Base-by-base conservation (phyloP, 2,888 invertebrate species). In the Heliconius ismenius region DNA sequence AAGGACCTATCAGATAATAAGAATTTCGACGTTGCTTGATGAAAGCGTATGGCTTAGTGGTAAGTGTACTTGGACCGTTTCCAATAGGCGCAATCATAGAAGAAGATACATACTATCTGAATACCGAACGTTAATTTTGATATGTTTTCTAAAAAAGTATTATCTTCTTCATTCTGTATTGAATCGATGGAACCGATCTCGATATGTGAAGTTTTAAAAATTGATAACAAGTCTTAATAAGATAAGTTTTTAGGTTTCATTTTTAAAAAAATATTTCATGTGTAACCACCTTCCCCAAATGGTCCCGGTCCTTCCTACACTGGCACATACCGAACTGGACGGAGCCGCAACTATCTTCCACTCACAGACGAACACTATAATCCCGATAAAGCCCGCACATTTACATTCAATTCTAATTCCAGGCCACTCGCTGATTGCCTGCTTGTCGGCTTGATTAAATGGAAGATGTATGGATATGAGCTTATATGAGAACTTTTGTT, bases 371-470 rank as follows among this genome's bases (percentile, higher is more conserved):
- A 91, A 91, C 92, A 94, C 94, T 94, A 94, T 94, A 94, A 94
- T 94, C 94, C 94, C 92, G 94, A 94, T 94, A 94, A 94, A 93
- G 93, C 94, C 94, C 94, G 94, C 94, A 94, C 94, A 94, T 94
- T 94, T 94, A 94, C 94, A 94, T 94, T 94, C 93, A 94, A 94
- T 94, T 93, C 93, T 93, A 93, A 94, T 94, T 93, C 88, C 86
- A 89, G 86, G 85, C 91, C 90, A 89, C 89, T 90, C 84, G 83
- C 89, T 92, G 93, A 94, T 94, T 92, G 92, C 92, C 89, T 92
- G 89, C 89, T 90, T 90, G 91, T 90, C 85, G 82, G 81, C 86
- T 91, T 93, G 92, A 94, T 94, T 93, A 93, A 93, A 92, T 78
- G 77, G 78, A 62, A 75, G 32, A 73, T 64, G 69, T 77, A 73